phyloP scores from a whole-genome alignment of 2,797 vertebrate genomes.

The Falco rusticolus region DNA sequence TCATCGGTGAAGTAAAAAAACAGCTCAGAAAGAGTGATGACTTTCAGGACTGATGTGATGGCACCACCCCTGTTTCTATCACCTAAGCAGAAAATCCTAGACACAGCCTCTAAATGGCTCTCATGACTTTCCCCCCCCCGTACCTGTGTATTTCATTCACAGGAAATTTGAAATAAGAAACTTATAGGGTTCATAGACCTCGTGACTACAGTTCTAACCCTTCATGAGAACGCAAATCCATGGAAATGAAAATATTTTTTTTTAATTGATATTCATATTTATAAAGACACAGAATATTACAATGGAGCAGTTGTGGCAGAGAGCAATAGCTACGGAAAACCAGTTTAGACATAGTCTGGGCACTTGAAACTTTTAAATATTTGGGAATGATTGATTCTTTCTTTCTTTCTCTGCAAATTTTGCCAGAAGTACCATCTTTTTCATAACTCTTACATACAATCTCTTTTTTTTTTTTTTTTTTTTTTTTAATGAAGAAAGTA shows the following conservation, averaged over 20 bases:
- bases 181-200: rapidly evolving
- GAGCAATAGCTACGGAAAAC: neutral
- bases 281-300: neutral
- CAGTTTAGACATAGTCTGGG: neutral
- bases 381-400: neutral
- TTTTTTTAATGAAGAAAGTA: neutral
- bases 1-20: neutral
- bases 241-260: neutral
- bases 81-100: neutral
- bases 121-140: rapidly evolving
- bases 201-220: neutral
- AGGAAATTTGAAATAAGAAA: neutral
- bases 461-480: neutral
- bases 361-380: neutral
- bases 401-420: neutral
- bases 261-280: too few species aligned
- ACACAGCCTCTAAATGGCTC: neutral
- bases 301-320: neutral
- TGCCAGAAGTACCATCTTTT: neutral
- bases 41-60: neutral
- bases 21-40: neutral
- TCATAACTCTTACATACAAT: neutral
- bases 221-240: neutral
- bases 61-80: neutral
- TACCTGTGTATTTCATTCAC: neutral